Evolutionary conservation across 2,888 invertebrate species (phyloP).

Genomic region (Rhaphigaster nebulosa): DNA sequence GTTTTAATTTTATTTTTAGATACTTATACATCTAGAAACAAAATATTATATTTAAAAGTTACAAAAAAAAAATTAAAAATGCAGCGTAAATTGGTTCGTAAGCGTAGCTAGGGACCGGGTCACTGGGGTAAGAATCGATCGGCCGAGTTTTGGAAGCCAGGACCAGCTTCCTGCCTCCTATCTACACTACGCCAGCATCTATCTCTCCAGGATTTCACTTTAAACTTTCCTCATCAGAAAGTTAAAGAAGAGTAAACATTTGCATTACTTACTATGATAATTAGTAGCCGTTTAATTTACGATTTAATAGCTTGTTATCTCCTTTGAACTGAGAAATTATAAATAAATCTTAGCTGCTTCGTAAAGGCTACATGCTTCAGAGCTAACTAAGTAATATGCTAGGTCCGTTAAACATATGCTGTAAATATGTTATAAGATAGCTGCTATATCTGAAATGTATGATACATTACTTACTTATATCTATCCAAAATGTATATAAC

Average conservation of each 20-base stretch:
- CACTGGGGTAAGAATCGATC: conserved; percentile 41
- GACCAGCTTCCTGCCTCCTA: not conserved
- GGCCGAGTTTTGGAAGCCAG: not conserved
- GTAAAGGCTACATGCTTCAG: not conserved
- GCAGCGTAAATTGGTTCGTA: not conserved
- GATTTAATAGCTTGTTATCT: not conserved
- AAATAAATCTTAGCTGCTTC: not conserved
- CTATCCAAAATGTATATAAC: too few species aligned
- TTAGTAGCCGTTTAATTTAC: not conserved
- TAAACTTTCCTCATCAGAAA: conserved; percentile 5
- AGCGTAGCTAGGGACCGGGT: not conserved
- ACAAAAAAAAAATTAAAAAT: too few species aligned
- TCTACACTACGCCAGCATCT: not conserved
- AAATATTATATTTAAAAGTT: too few species aligned
- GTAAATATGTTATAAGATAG: too few species aligned
- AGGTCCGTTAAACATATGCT: too few species aligned
- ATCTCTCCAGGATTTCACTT: not conserved
- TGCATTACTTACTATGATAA: not conserved
- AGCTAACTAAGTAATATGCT: not conserved
- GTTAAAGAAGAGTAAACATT: not conserved
- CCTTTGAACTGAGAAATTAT: not conserved
- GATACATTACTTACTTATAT: too few species aligned
- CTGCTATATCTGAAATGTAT: too few species aligned
- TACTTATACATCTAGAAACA: too few species aligned
- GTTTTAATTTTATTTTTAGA: too few species aligned